phyloP scores from a whole-genome alignment of 1,140 invertebrate genomes.

The Drosophila athabasca region DNA sequence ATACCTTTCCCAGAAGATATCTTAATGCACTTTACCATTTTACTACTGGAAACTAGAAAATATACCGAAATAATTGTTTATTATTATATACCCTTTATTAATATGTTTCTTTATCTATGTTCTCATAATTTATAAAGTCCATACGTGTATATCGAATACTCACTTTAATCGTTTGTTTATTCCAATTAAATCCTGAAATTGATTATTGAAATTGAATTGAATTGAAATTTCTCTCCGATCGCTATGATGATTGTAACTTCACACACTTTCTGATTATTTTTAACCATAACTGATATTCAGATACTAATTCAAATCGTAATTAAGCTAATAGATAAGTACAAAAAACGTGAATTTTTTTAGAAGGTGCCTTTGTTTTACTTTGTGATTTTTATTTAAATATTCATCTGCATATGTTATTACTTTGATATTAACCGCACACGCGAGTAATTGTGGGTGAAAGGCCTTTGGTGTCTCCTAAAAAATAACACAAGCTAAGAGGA shows the following conservation, averaged over 20 bases:
- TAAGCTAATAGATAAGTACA: slow-evolving; percentile 1
- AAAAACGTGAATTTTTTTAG: slow-evolving; percentile 27
- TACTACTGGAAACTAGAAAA: not conserved
- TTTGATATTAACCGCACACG: not conserved
- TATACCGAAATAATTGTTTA: not conserved
- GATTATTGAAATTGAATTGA: too few relatives aligned
- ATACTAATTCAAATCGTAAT: slow-evolving; percentile 5
- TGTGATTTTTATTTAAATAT: slow-evolving; percentile 21
- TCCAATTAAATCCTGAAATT: slow-evolving; percentile 51
- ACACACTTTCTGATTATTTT: not conserved
- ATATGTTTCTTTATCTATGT: not conserved
- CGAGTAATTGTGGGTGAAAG: slow-evolving; percentile 6
- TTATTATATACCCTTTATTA: not conserved
- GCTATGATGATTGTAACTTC: too few relatives aligned
- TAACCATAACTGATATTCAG: slow-evolving; percentile 1
- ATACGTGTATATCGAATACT: slow-evolving; percentile 29
- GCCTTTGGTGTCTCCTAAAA: not conserved
- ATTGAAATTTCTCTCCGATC: not conserved
- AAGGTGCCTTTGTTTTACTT: slow-evolving; percentile 6
- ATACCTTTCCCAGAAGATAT: too few relatives aligned
- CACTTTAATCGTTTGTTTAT: slow-evolving; percentile 48
- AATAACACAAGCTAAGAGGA: slow-evolving; percentile 2
- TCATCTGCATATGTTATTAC: not conserved
- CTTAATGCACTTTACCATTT: too few relatives aligned
- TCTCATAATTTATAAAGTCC: slow-evolving; percentile 28